Evolutionary conservation across 2,113 vertebrate genomes (phyloP).

Genomic region (Zosterops japonicus): DNA sequence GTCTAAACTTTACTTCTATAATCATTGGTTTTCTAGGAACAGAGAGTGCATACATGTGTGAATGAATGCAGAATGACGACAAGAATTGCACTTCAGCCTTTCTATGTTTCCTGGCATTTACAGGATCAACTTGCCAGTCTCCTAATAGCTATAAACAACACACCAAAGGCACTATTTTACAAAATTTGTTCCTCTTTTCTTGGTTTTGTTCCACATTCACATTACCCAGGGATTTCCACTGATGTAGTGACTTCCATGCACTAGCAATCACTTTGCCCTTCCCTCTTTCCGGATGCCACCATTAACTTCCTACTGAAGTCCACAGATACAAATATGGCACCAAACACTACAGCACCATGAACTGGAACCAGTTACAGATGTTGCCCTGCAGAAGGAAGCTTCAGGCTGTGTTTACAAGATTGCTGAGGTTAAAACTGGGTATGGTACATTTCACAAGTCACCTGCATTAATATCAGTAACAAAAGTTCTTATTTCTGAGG

Average conservation of each 20-base stretch:
- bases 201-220: constrained; percentile 10
- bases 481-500: background rate
- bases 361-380: background rate
- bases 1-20: background rate
- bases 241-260: background rate
- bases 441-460: background rate
- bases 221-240: constrained; percentile 19
- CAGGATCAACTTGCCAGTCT: constrained; percentile 24
- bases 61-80: background rate
- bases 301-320: background rate
- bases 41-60: background rate
- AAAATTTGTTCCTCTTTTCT: background rate
- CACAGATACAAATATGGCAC: background rate
- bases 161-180: background rate
- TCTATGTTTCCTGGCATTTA: background rate
- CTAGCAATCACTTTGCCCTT: background rate
- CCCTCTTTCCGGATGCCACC: background rate
- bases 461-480: background rate
- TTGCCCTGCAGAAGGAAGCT: background rate
- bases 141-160: background rate
- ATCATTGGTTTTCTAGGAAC: background rate
- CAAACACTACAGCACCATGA: background rate
- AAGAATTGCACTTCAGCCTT: background rate
- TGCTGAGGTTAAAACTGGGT: background rate
- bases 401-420: background rate